Evolutionary conservation across 2,113 vertebrate species (phyloP).

Genomic region (Stigmatopora nigra): DNA sequence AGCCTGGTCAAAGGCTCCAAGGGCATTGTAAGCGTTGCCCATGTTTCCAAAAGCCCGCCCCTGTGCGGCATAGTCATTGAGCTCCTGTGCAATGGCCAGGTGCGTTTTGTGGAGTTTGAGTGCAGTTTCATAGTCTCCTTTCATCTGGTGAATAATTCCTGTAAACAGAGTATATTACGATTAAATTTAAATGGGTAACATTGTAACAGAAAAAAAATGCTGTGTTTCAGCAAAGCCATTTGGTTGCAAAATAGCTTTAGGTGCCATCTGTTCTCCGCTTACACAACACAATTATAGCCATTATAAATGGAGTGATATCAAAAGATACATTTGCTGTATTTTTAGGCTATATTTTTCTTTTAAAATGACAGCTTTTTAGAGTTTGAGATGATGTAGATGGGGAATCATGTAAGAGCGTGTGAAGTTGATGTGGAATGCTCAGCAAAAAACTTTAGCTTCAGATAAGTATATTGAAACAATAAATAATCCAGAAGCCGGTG

Average conservation of each 20-base stretch:
- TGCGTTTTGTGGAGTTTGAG: constrained; percentile 92
- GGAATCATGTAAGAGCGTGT: constrained; percentile 14
- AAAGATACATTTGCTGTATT: constrained; percentile 41
- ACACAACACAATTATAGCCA: constrained; percentile 45
- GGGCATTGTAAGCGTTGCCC: constrained; percentile 91
- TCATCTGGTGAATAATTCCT: constrained; percentile 99
- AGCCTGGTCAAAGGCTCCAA: constrained; percentile 86
- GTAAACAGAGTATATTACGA: constrained; percentile 27
- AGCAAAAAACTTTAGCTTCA: constrained; percentile 40
- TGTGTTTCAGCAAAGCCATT: constrained; percentile 54
- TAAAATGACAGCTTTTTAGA: constrained; percentile 44
- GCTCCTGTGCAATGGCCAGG: constrained; percentile 88
- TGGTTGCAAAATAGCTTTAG: constrained; percentile 49
- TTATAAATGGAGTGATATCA: constrained; percentile 41
- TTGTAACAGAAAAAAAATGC: constrained; percentile 45
- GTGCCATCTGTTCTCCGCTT: constrained; percentile 59
- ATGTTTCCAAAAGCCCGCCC: constrained; percentile 93
- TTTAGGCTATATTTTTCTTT: constrained; percentile 17
- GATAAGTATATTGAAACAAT: constrained; percentile 48
- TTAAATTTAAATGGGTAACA: constrained; percentile 39
- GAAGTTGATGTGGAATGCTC: constrained; percentile 35
- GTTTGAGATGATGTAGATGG: constrained; percentile 32
- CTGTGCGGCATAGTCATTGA: constrained; percentile 89
- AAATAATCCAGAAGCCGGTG: constrained; percentile 49
- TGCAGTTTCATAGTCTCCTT: constrained; percentile 86